Base-by-base conservation (phyloP, 1,140 invertebrate species). In the Colletes gigas region DNA sequence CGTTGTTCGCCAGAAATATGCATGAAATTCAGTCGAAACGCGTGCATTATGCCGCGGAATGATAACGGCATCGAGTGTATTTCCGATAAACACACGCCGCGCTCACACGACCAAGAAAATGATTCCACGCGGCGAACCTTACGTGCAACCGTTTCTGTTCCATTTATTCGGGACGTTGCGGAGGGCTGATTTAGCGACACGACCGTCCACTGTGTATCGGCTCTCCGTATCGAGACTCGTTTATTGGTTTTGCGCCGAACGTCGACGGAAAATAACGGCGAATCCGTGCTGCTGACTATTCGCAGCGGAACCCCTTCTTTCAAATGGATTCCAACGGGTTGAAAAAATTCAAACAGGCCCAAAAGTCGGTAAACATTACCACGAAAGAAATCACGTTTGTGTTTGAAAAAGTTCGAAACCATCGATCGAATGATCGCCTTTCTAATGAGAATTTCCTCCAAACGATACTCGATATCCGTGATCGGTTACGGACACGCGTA, bases 111-210 rank as follows among this genome's bases (percentile, higher is more conserved):
- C 85, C 77, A 79, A 70, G 84, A 83, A 78, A 77, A 86, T 86
- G 85, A 86, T 86, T 85, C 76, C 30, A 9, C 50, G 70, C 62
- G 76, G 54, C 55, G 85, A 86, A 86, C 86, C 84, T 85, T 79
- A 55, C 78, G 57, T 74, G 67, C 70, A 79, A 76, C 69, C 30
- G 83, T 76, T 86, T 86, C 84, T 83, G 60, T 83, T 70, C 73
- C 84, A 86, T 87, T 86, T 87, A 81, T 72, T 83, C 77, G 84
- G 52, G 65, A 76, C 81, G 59, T 55, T 60, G 81, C 69, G 12
- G 10, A 50, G 21, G 67, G 15, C 59, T 79, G 74, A 86, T 86
- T 86, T 77, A 86, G 69, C 47, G 68, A 60, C 62, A 70, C 57
- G 41, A 74, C 72, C 59, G 50, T 50, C 69, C 71, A 21, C 79